Evolutionary conservation across 2,888 invertebrate species (phyloP).

Genomic region (Phengaris alcon): DNA sequence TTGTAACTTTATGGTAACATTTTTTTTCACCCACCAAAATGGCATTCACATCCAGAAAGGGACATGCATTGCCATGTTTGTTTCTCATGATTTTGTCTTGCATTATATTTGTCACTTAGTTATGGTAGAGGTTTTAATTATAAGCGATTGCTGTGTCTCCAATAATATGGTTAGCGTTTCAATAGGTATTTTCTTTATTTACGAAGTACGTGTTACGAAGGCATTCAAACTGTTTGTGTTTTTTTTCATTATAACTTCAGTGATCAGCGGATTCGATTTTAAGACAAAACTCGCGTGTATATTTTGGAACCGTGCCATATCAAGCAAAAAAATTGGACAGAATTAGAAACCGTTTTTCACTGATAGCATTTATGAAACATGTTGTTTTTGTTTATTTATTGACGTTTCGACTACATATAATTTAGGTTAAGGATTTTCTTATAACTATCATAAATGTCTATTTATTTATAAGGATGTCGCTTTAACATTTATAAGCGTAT

Average conservation of each 20-base stretch:
- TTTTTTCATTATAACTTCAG: slow-evolving; percentile 49
- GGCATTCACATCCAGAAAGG: slow-evolving; percentile 54
- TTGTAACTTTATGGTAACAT: slow-evolving; percentile 71
- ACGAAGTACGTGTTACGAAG: slow-evolving; percentile 52
- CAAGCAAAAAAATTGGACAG: slow-evolving; percentile 43
- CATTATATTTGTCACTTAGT: slow-evolving; percentile 58
- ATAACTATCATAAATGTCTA: slow-evolving; percentile 71
- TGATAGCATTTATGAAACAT: slow-evolving; percentile 46
- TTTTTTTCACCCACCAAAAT: slow-evolving; percentile 75
- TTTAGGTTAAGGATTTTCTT: slow-evolving; percentile 67
- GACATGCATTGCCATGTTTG: slow-evolving; percentile 60
- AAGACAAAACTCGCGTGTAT: slow-evolving; percentile 39
- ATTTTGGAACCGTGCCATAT: slow-evolving; percentile 49
- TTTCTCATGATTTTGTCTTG: slow-evolving; percentile 58
- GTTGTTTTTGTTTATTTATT: slow-evolving; percentile 39
- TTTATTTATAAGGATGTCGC: slow-evolving; percentile 72
- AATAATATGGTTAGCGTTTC: slow-evolving; percentile 75
- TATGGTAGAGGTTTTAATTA: slow-evolving; percentile 62
- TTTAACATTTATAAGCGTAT: slow-evolving; percentile 63
- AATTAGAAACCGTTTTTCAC: slow-evolving; percentile 55
- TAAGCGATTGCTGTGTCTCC: slow-evolving; percentile 78
- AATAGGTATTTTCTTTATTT: slow-evolving; percentile 53
- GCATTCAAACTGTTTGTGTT: slow-evolving; percentile 41
- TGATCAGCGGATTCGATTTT: slow-evolving; percentile 53
- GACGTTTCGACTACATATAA: slow-evolving; percentile 57